Evolutionary conservation across 2,888 invertebrate species (phyloP), one percentile per base, ranked within the genome.

Genomic region (Cataglyphis albicans): DNA sequence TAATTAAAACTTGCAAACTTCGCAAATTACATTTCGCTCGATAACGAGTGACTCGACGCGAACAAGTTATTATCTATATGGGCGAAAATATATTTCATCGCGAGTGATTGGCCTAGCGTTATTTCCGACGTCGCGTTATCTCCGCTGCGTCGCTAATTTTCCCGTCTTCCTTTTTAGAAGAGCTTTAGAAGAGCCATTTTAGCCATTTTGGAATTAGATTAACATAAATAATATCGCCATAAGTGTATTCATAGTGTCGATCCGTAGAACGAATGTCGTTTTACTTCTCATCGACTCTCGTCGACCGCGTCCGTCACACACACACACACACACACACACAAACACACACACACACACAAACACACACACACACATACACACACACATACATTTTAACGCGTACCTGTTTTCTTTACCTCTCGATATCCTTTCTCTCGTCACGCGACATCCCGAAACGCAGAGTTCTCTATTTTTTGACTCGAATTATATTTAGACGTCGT

Each of bases 401-500:
- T 88, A 87, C 83, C 89, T 83, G 82, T 84, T 85, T 88, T 86
- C 76, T 84, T 88, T 90, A 83, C 75, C 80, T 81, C 85, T 82
- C 67, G 84, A 74, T 64, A 72, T 78, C 81, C 81, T 67, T 72
- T 68, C 84, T 85, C 82, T 83, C 76, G 75, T 78, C 85, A 67
- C 44, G 76, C 41, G 65, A 83, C 57, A 82, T 80, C 55, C 61
- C 76, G 57, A 84, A 70, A 81, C 73, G 84, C 84, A 89, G 83
- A 91, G 80, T 87, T 86, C 68, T 90, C 88, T 91, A 91, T 91
- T 91, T 91, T 91, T 91, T 90, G 83, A 91, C 86, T 90, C 85
- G 68, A 48, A 89, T 90, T 89, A 85, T 91, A 90, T 81, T 87
- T 87, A 88, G 75, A 86, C 41, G 59, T 84, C 72, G 82, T 89